These are phyloP conservation scores for Cephus sareptanus DNA, from an alignment of 2,888 invertebrate genomes.

Conservation along the genomic window DNA sequence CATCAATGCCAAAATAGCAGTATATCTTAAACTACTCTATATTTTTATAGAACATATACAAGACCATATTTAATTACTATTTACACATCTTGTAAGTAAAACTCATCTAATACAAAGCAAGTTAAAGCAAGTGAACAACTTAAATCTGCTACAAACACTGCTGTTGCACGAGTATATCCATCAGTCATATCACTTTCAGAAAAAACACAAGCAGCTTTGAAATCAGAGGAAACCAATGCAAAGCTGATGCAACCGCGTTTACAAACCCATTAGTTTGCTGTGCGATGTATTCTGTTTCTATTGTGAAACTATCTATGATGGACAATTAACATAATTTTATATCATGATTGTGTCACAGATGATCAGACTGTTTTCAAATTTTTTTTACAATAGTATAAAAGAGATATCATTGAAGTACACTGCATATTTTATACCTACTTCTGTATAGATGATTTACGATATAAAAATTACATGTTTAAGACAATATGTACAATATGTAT, in stretches of 20 bases:
- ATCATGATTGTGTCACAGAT: background rate
- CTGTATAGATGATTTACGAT: background rate
- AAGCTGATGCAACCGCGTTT: background rate
- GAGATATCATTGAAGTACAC: background rate
- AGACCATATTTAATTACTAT: background rate
- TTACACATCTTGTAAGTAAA: background rate
- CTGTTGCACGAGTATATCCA: too few relatives aligned
- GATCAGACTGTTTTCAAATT: background rate
- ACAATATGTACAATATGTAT: background rate
- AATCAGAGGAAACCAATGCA: background rate
- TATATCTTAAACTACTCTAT: background rate
- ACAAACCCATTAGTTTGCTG: background rate
- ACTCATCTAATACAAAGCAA: background rate
- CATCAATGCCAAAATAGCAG: background rate
- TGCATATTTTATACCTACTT: background rate
- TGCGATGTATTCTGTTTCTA: background rate
- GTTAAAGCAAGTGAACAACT: background rate
- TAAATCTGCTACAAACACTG: background rate
- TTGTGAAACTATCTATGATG: background rate
- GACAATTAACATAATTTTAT: background rate
- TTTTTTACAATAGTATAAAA: background rate
- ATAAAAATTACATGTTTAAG: background rate
- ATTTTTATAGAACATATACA: background rate
- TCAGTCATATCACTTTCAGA: background rate
- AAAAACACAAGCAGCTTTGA: background rate